Conservation (phyloP, 2,113 vertebrate genomes). For the Scomber colias region DNA sequence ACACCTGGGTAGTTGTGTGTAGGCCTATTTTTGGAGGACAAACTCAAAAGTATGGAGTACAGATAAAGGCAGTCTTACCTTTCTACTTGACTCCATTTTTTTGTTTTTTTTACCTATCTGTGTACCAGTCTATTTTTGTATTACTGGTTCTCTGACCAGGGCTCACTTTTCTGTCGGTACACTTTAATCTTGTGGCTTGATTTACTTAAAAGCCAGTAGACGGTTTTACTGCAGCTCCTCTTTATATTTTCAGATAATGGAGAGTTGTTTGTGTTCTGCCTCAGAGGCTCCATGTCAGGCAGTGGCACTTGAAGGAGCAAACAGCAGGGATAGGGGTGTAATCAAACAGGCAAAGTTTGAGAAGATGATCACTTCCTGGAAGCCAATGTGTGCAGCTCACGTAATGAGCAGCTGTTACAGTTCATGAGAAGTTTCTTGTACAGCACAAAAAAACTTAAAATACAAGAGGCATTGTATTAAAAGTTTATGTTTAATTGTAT, state of each 20-base stretch:
- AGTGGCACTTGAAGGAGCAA: neutral
- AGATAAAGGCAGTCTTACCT: constrained; percentile 12
- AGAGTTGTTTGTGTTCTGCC: constrained; percentile 27
- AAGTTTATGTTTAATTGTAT: neutral
- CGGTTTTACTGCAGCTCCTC: constrained; percentile 6
- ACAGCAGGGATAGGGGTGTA: neutral
- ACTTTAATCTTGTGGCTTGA: constrained; percentile 32
- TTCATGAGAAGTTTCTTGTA: neutral
- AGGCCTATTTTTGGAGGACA: constrained; percentile 26
- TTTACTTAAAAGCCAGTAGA: constrained; percentile 37
- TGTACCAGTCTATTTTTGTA: constrained; percentile 12
- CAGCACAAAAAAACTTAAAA: neutral
- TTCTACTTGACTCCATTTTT: constrained; percentile 18
- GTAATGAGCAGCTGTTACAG: neutral
- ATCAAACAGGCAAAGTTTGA: constrained; percentile 7
- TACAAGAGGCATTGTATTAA: neutral
- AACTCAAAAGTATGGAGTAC: constrained; percentile 16
- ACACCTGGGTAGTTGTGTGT: constrained; percentile 25
- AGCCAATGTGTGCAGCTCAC: neutral
- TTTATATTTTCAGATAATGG: constrained; percentile 33
- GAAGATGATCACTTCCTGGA: neutral
- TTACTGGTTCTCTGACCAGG: constrained; percentile 7
- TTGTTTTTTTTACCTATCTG: constrained; percentile 22
- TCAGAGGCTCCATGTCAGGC: constrained; percentile 9
- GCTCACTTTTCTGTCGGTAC: neutral